A percentile compares a stretch with the other conserved stretches of the same genome.
phyloP scores from a whole-genome alignment of 2,888 invertebrate genomes.

The Galerucella pusilla region DNA sequence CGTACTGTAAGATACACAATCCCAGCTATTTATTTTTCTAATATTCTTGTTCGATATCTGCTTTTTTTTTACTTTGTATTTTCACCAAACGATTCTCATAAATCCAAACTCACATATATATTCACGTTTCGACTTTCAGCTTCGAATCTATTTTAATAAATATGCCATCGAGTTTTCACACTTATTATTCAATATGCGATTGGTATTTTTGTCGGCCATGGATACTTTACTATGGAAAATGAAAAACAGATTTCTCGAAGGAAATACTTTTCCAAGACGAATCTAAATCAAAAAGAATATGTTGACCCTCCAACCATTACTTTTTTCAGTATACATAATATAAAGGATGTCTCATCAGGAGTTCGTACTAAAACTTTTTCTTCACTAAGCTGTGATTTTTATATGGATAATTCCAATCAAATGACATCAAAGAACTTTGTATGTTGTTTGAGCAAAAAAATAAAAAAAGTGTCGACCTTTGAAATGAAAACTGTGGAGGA shows the following conservation, averaged over 20 bases:
- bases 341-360: not conserved
- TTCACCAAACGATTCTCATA: conserved; percentile 22
- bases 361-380: too few relatives aligned
- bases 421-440: too few relatives aligned
- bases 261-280: conserved; percentile 34
- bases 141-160: conserved; percentile 31
- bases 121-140: conserved; percentile 11
- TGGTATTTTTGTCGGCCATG: conserved; percentile 15
- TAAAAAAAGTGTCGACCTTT: not conserved
- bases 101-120: conserved; percentile 12
- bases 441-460: too few relatives aligned
- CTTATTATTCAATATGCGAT: conserved; percentile 28
- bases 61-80: not conserved
- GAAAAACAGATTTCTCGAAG: conserved; percentile 30
- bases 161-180: conserved; percentile 26
- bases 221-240: conserved; percentile 32
- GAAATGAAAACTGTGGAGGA: conserved; percentile 39
- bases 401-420: too few relatives aligned
- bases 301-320: conserved; percentile 46
- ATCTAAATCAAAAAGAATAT: conserved; percentile 47
- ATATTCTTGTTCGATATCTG: too few relatives aligned
- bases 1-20: too few relatives aligned
- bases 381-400: too few relatives aligned
- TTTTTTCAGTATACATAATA: not conserved
- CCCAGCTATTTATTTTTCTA: too few relatives aligned